phyloP scores from a whole-genome alignment of 2,888 invertebrate genomes.

The Alloscopus bannaensis region DNA sequence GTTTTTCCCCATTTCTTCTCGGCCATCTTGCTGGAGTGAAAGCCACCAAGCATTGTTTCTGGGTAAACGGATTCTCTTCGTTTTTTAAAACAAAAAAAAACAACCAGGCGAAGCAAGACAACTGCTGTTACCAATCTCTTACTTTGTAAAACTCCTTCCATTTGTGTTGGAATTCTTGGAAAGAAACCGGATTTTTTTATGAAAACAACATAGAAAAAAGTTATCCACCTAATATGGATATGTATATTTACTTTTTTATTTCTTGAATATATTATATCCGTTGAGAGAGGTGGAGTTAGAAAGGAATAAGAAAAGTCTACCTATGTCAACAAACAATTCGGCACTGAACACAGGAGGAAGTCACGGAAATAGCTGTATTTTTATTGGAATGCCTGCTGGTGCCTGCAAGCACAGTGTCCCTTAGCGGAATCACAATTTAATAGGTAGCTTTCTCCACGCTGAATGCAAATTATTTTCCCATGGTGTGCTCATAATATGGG shows the following conservation, averaged over 20 bases:
- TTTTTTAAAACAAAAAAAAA: constrained; percentile 5
- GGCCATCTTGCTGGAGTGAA: neutral
- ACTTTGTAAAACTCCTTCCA: too few species aligned
- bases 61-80: neutral
- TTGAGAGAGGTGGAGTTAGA: too few species aligned
- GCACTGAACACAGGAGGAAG: too few species aligned
- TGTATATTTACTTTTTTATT: too few species aligned
- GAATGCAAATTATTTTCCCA: neutral
- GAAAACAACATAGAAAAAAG: too few species aligned
- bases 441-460: neutral
- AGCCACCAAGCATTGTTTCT: neutral
- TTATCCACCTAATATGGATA: too few species aligned
- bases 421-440: constrained; percentile 13
- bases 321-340: too few species aligned
- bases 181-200: too few species aligned
- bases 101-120: neutral
- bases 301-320: too few species aligned
- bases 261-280: too few species aligned
- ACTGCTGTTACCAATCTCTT: constrained; percentile 28
- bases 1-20: neutral
- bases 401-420: neutral
- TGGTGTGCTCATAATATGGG: too few species aligned
- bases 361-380: constrained; percentile 1
- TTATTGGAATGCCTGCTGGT: neutral
- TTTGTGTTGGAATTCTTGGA: too few species aligned